Base-by-base conservation (phyloP, 1,140 invertebrate genomes). In the Trichonephila clavata region DNA sequence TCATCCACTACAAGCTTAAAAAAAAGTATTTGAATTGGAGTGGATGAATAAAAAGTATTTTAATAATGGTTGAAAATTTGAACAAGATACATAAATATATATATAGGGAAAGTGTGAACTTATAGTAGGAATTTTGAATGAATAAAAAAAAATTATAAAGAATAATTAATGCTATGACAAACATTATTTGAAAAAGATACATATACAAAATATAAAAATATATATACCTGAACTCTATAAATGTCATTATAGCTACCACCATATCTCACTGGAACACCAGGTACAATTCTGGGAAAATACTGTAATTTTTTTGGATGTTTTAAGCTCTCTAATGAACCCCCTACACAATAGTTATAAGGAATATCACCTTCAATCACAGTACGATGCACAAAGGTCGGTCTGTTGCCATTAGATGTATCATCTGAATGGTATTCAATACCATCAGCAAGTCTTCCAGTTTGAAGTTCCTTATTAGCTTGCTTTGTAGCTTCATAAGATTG, bases 401-500 rank as follows among this genome's bases (percentile, higher is more conserved):
- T 86, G 63, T 93, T 93, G 13, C 92, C 92, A 93, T 93, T 93
- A 14, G 92, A 93, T 6, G 92, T 86, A 93, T 93, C 92, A 18
- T 93, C 92, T 50, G 68, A 60, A 80, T 93, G 86, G 27, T 65
- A 88, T 24, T 63, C 65, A 59, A 93, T 43, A 32, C 57, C 39
- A 14, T 93, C 86, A 27, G 32, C 13, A 39, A 39, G n/a, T 43
- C 59, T n/a, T 43, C n/a, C 63, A 21, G 20, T 60, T 7, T 24
- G 60, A 10, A 24, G 16, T 39, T 93, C 84, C 43, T 43, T 80
- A 57, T 88, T 87, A 16, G 87, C 18, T 43, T 77, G 24, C n/a
- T 87, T 93, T 21, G 61, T 6, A 27, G 16, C 21, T 80, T 87
- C 92, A 81, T 80, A 93, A 16, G 65, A 24, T 59, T 87, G 92